A percentile compares a stretch with the other conserved stretches of the same genome.
These are phyloP conservation scores for Ostrea denselamellosa DNA, from an alignment of 1,140 invertebrate genomes.

Conservation along the genomic window DNA sequence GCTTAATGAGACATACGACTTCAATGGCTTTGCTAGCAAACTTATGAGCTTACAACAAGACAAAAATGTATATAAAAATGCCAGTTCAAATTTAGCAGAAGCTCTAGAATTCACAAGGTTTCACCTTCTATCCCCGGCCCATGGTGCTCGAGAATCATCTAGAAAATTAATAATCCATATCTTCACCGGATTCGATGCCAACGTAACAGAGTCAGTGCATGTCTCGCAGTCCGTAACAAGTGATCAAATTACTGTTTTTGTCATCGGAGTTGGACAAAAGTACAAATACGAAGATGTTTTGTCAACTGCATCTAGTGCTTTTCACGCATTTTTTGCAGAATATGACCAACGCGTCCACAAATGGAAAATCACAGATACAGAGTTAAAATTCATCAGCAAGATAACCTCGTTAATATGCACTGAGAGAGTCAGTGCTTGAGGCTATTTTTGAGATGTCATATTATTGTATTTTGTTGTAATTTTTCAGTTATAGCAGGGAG, in stretches of 20 bases:
- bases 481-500: no score
- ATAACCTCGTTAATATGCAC: not conserved
- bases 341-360: not conserved
- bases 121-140: not conserved
- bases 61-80: not conserved
- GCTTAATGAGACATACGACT: conserved; percentile 17
- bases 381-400: conserved; percentile 1
- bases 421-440: not conserved
- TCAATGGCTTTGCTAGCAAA: not conserved
- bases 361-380: not conserved
- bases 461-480: no score
- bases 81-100: not conserved
- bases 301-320: conserved; percentile 1
- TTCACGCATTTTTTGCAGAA: conserved; percentile 1
- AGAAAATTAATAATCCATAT: not conserved
- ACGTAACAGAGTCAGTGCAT: not conserved
- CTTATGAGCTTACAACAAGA: not conserved
- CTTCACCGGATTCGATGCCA: not conserved
- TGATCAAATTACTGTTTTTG: not conserved
- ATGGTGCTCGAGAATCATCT: not conserved
- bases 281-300: not conserved
- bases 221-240: not conserved
- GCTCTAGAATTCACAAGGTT: not conserved
- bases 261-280: not conserved
- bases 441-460: not conserved